Evolutionary conservation across 2,888 invertebrate genomes (phyloP), one percentile per base, ranked within the genome.

Genomic region (Fragum fragum): DNA sequence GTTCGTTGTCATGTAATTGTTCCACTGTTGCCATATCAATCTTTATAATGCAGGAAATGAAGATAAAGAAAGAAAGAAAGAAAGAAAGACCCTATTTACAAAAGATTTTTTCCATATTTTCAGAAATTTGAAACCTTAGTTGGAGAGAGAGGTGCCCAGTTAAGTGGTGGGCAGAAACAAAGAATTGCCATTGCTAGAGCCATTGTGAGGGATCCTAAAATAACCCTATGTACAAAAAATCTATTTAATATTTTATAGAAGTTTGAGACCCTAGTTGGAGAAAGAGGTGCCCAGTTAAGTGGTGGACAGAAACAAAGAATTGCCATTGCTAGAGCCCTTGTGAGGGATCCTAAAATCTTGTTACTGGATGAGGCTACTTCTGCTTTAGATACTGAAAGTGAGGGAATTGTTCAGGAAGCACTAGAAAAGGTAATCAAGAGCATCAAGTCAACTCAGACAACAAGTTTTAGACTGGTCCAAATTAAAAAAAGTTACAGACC

Each of bases 331-430:
- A 89, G 95, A 36, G 95, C 95, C 0, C 85, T 95, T 14, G 93
- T 95, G 18, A 95, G 97, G 55, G 96, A 96, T 89, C 97, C 98
- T 0, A 96, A 96, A 88, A 96, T 98, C 84, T 95, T 95, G n/a
- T 89, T 94, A 26, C 84, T 94, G 28, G 94, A 94, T 75, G 94
- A 94, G 74, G 94, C 94, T 2, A 94, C 94, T 14, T 93, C 93
- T 3, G 93, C 94, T 9, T 85, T 94, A 32, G 94, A 94, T 75
- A 92, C 92, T 6, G 93, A 94, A 80, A 93, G 93, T 85, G 94
- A 94, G 87, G 83, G 91, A 32, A 86, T 92, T 93, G 98, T 98
- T 0, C 98, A 98, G 94, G 96, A 96, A 21, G 98, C 96, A 21
- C 92, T 96, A 11, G 95, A 96, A 80, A 96, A 93, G 91, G 95